phyloP scores from a whole-genome alignment of 2,113 vertebrate species.

The Galbula dea region DNA sequence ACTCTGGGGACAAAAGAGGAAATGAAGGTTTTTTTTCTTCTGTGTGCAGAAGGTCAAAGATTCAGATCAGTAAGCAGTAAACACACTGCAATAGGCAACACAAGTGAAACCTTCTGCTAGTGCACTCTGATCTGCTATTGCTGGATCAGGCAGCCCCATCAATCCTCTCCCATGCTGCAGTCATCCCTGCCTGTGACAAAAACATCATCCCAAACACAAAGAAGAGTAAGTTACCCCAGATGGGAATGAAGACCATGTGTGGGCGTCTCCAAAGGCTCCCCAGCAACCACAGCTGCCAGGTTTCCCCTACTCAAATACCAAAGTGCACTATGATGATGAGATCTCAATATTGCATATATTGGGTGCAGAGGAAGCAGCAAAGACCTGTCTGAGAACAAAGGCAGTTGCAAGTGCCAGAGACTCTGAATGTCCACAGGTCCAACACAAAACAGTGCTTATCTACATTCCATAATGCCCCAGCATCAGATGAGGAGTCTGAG shows the following conservation, averaged over 20 bases:
- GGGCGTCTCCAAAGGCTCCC: background rate
- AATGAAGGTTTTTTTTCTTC: background rate
- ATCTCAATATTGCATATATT: background rate
- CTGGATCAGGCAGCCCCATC: background rate
- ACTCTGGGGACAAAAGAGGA: background rate
- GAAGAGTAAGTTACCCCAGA: background rate
- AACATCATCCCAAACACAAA: background rate
- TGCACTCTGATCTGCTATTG: background rate
- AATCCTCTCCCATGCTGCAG: background rate
- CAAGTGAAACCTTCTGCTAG: background rate
- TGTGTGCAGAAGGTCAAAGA: background rate
- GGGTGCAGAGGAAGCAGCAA: background rate
- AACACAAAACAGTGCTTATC: background rate
- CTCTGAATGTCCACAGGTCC: background rate
- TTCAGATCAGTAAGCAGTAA: background rate
- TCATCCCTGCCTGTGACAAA: background rate
- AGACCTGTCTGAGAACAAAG: background rate
- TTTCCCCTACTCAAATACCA: background rate
- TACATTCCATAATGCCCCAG: background rate
- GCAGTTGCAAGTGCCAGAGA: background rate
- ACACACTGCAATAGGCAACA: background rate
- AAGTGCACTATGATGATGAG: fast-evolving
- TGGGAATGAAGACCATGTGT: fast-evolving
- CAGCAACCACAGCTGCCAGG: background rate
- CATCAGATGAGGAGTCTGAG: background rate